phyloP scores from a whole-genome alignment of 2,797 vertebrate species.

The Ciconia nigra region DNA sequence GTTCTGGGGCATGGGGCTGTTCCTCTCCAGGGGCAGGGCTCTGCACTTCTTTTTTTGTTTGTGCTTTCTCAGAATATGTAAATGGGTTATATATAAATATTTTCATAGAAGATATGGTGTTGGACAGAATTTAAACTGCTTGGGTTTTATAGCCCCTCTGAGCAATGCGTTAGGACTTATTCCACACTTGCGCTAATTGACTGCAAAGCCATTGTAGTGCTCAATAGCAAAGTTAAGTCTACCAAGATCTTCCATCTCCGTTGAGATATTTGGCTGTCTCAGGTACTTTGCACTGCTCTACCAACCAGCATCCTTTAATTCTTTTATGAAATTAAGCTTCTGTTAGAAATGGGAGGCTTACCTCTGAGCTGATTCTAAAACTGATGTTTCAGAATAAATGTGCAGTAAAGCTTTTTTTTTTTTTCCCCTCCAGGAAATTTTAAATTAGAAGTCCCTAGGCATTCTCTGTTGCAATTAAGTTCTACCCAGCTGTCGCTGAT shows the following conservation, averaged over 20 bases:
- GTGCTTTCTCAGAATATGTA: not conserved
- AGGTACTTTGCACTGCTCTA: not conserved
- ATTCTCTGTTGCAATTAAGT: slow-evolving; percentile 1
- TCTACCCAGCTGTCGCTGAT: not conserved
- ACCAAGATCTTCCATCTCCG: not conserved
- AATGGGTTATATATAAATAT: not conserved
- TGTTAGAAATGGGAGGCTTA: not conserved
- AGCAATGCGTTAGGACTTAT: not conserved
- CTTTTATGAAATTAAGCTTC: not conserved
- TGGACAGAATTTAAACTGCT: not conserved
- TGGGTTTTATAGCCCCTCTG: not conserved
- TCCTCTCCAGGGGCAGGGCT: not conserved
- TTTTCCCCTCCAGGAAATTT: not conserved
- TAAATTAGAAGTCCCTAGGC: not conserved
- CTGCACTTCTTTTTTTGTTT: not conserved
- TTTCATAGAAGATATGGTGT: not conserved
- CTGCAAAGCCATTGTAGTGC: not conserved
- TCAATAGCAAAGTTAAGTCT: not conserved
- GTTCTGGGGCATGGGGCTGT: not conserved
- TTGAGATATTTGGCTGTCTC: not conserved
- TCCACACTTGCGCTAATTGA: not conserved
- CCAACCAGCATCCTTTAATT: not conserved
- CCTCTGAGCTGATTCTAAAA: not conserved
- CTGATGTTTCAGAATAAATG: not conserved
- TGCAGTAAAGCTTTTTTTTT: not conserved